Evolutionary conservation across 2,797 vertebrate genomes (phyloP).

Genomic region (Smutsia gigantea): DNA sequence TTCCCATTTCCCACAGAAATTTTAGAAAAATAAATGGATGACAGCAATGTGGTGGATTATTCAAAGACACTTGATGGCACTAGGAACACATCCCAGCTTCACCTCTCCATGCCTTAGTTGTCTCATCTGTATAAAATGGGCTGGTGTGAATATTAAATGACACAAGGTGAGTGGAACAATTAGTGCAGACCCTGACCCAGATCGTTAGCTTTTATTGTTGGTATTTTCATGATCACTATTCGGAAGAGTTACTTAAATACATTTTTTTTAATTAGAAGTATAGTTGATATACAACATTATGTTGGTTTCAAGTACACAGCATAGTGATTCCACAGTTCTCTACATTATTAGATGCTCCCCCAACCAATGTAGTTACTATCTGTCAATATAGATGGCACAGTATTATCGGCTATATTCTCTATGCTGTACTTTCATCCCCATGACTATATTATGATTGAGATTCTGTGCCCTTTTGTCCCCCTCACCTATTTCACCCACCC

Average conservation of each 20-base stretch:
- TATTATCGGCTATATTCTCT: no score
- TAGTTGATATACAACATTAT: no score
- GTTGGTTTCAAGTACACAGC: neutral
- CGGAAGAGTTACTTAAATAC: neutral
- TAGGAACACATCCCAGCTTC: neutral
- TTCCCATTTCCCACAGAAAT: neutral
- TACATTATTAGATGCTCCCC: no score
- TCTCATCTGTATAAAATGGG: neutral
- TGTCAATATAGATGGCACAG: no score
- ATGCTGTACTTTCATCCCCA: no score
- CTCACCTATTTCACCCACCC: no score
- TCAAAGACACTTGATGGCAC: rapidly evolving
- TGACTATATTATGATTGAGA: no score
- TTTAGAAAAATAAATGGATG: neutral
- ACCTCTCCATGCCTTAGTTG: neutral
- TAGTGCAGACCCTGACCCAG: rapidly evolving
- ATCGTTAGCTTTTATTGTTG: neutral
- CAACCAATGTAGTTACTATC: no score
- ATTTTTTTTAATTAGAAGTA: neutral
- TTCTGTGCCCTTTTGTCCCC: no score
- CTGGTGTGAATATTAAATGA: neutral
- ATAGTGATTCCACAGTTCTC: no score
- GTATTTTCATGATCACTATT: neutral
- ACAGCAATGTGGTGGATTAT: neutral
- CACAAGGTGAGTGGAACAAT: rapidly evolving